A percentile compares a stretch with the other conserved stretches of the same genome.
Evolutionary conservation across 2,113 vertebrate species (phyloP).

Genomic region (Enhydra lutris): DNA sequence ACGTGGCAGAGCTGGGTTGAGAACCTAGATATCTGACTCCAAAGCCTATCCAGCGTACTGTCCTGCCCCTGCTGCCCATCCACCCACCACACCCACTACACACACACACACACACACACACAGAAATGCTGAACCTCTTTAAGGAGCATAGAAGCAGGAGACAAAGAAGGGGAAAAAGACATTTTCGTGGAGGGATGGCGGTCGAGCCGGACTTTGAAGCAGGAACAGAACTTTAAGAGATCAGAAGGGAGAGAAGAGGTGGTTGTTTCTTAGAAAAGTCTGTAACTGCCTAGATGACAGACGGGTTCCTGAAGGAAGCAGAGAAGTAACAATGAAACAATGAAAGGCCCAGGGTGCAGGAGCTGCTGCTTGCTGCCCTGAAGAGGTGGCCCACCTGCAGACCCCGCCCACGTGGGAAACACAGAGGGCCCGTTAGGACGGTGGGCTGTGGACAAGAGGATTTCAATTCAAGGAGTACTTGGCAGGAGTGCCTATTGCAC

Average conservation of each 20-base stretch:
- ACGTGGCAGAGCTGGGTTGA: neutral
- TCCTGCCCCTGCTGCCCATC: no score
- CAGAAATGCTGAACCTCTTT: neutral
- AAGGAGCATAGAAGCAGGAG: neutral
- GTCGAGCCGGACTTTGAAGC: neutral
- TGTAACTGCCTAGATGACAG: neutral
- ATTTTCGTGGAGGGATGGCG: neutral
- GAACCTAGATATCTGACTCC: neutral
- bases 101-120: neutral
- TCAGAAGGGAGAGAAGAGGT: neutral
- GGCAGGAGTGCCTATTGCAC: neutral
- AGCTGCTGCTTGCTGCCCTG: no score
- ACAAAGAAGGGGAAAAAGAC: neutral
- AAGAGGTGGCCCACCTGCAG: neutral
- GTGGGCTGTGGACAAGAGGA: neutral
- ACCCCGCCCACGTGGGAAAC: accelerated
- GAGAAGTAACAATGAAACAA: neutral
- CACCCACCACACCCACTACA: accelerated
- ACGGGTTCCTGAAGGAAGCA: neutral
- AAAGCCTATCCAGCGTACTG: neutral
- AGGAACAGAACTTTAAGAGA: neutral
- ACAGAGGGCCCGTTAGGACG: neutral
- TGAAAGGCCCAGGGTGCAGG: neutral
- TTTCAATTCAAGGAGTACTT: neutral
- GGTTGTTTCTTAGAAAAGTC: neutral